phyloP scores from a whole-genome alignment of 2,113 vertebrate genomes.

The Anseranas semipalmata region DNA sequence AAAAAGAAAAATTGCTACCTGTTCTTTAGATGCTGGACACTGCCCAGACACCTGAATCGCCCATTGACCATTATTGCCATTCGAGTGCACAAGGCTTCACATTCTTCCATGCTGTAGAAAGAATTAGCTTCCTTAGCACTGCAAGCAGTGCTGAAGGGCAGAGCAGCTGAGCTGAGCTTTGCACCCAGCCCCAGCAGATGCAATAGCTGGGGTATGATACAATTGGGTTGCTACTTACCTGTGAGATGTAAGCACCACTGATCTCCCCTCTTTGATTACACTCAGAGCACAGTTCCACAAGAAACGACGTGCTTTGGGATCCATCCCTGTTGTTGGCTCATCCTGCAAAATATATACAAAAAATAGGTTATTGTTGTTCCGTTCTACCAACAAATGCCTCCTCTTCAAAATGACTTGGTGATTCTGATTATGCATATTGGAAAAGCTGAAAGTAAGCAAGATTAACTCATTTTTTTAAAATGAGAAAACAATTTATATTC shows the following conservation, averaged over 20 bases:
- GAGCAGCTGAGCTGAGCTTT: background rate
- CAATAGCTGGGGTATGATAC: background rate
- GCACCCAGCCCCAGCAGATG: background rate
- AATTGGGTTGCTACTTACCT: slow-evolving; percentile 74
- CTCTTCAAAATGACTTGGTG: background rate
- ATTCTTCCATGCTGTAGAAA: slow-evolving; percentile 93
- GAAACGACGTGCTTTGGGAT: slow-evolving; percentile 94
- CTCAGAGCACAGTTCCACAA: slow-evolving; percentile 95
- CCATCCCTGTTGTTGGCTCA: slow-evolving; percentile 98
- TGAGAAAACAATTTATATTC: background rate
- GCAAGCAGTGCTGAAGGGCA: background rate
- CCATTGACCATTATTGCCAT: slow-evolving; percentile 99
- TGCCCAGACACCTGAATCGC: slow-evolving; percentile 93
- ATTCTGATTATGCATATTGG: background rate
- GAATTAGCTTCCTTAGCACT: background rate
- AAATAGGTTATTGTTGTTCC: background rate
- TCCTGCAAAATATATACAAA: slow-evolving; percentile 78
- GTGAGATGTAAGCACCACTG: slow-evolving; percentile 95
- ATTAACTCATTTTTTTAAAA: background rate
- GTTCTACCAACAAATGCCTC: background rate
- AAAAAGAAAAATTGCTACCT: slow-evolving; percentile 74
- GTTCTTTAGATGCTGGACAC: slow-evolving; percentile 97
- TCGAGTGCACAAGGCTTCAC: slow-evolving; percentile 95
- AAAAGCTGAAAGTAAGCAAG: background rate
- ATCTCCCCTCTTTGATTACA: slow-evolving; percentile 93